A percentile compares a stretch with the other conserved stretches of the same genome.
Evolutionary conservation across 2,888 invertebrate genomes (phyloP).

Genomic region (Calliopum simillimum): DNA sequence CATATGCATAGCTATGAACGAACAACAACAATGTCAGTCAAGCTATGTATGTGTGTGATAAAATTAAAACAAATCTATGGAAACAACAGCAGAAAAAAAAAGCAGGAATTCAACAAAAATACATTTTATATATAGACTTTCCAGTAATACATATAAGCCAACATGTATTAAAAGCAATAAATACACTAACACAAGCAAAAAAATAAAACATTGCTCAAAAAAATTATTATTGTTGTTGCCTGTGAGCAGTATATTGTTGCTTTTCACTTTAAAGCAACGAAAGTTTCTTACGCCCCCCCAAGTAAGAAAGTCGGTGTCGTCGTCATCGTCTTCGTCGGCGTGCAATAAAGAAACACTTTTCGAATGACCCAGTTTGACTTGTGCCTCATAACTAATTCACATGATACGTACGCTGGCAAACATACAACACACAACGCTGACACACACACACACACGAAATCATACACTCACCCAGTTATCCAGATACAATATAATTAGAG

Average conservation of each 20-base stretch:
- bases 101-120: background rate
- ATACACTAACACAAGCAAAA: background rate
- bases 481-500: slow-evolving; percentile 25
- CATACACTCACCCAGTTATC: slow-evolving; percentile 27
- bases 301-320: background rate
- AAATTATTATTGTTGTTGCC: background rate
- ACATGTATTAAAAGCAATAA: background rate
- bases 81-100: background rate
- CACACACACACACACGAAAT: slow-evolving; percentile 4
- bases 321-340: background rate
- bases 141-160: background rate
- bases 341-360: slow-evolving; percentile 36
- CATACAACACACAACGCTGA: slow-evolving; percentile 7
- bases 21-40: background rate
- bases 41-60: slow-evolving; percentile 10
- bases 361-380: slow-evolving; percentile 60
- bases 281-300: no score
- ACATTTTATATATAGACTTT: background rate
- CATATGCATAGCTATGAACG: background rate
- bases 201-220: slow-evolving; percentile 1
- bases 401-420: slow-evolving; percentile 41
- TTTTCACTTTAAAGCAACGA: background rate
- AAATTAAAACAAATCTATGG: slow-evolving; percentile 4
- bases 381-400: slow-evolving; percentile 62
- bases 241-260: background rate